Evolutionary conservation across 1,140 invertebrate species (phyloP).

Genomic region (Oscheius sp.): DNA sequence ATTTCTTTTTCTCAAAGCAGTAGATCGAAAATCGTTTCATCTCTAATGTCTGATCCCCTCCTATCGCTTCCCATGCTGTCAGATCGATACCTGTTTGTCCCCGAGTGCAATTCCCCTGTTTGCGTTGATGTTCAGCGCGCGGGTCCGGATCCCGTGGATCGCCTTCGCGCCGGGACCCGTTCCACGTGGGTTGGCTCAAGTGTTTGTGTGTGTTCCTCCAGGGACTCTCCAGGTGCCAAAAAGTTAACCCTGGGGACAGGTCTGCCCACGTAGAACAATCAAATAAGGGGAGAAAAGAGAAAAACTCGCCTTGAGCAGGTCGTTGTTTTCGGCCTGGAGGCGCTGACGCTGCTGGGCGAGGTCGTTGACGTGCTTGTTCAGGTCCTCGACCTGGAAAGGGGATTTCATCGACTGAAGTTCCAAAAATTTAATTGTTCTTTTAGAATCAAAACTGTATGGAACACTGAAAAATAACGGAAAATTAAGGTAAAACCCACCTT

Average conservation of each 20-base stretch:
- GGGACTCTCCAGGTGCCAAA: no score
- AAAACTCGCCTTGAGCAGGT: constrained; percentile 74
- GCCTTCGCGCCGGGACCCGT: no score
- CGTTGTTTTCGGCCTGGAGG: constrained; percentile 77
- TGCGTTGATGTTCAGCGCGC: background rate
- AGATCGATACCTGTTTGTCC: constrained; percentile 3
- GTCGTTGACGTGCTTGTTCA: constrained; percentile 88
- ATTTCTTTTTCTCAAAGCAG: no score
- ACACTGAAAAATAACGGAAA: background rate
- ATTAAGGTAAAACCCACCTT: constrained; percentile 65
- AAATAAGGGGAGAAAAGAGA: no score
- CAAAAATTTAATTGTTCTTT: background rate
- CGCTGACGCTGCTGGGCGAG: constrained; percentile 73
- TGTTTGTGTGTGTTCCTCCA: no score
- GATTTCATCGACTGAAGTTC: background rate
- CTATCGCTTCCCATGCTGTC: no score
- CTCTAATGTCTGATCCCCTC: no score
- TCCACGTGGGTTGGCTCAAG: no score
- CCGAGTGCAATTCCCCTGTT: background rate
- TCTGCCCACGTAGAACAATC: no score
- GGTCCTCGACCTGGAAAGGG: constrained; percentile 74
- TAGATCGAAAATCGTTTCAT: no score
- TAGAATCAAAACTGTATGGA: background rate
- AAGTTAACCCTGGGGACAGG: no score
- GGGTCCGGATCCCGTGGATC: background rate